A percentile compares a stretch with the other conserved stretches of the same genome.
Conservation (phyloP, 2,113 vertebrate genomes). For the Heliornis fulica region DNA sequence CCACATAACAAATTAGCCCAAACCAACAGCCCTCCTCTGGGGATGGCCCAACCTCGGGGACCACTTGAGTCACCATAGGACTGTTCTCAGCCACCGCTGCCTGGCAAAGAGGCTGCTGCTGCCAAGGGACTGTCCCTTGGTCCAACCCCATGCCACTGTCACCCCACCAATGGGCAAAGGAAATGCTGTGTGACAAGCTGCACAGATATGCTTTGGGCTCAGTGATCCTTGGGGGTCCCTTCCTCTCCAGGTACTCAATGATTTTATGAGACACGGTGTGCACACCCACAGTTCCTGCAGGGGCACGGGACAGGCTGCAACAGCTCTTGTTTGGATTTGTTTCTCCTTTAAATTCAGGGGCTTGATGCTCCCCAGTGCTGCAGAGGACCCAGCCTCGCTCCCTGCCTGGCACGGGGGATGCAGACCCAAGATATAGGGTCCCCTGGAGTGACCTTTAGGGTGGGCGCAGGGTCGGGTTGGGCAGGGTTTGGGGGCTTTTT, state of each 20-base stretch:
- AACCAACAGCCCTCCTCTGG: no score
- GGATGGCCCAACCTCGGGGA: neutral
- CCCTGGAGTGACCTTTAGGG: neutral
- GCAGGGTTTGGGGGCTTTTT: neutral
- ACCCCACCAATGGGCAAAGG: accelerated
- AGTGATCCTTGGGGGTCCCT: no score
- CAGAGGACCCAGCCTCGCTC: neutral
- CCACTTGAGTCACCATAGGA: accelerated
- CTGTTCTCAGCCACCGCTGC: accelerated
- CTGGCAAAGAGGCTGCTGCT: neutral
- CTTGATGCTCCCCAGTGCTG: neutral
- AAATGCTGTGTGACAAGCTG: accelerated
- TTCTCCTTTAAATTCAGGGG: neutral
- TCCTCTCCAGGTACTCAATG: no score
- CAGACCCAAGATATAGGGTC: accelerated
- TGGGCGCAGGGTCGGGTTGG: accelerated
- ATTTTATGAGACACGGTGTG: no score
- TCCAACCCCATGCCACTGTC: accelerated
- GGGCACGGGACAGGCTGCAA: neutral
- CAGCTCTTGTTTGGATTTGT: neutral
- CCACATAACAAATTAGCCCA: neutral
- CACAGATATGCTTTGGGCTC: neutral
- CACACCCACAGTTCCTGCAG: neutral
- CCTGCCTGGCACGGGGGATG: accelerated
- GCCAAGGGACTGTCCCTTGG: neutral